Conservation (phyloP, 1,140 invertebrate genomes). For the Bombus pyrosoma region DNA sequence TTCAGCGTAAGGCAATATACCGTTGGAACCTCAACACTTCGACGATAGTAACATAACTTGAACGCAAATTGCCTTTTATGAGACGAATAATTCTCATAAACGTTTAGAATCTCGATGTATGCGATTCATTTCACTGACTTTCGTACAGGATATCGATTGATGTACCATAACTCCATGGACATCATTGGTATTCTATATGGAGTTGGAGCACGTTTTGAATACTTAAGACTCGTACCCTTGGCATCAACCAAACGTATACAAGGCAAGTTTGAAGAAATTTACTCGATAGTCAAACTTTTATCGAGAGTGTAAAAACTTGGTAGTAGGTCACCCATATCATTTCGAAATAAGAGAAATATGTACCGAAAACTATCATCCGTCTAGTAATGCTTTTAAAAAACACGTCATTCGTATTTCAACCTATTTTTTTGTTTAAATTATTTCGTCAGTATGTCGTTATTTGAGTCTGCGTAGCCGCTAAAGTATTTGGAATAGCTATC, state of each 20-base stretch:
- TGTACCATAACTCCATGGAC: background rate
- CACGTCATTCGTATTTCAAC: background rate
- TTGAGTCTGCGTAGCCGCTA: too few relatives aligned
- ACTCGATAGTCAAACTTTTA: background rate
- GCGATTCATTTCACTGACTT: background rate
- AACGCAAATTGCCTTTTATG: too few relatives aligned
- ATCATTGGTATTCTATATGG: background rate
- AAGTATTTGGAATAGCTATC: too few relatives aligned
- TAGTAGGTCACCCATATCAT: background rate
- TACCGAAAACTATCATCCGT: background rate
- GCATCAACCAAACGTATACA: background rate
- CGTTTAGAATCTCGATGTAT: background rate
- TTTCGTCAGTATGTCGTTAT: background rate
- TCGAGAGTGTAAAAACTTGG: background rate
- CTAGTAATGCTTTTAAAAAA: background rate
- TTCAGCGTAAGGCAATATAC: too few relatives aligned
- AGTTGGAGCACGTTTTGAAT: background rate
- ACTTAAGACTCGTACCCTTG: background rate
- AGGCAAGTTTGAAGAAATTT: background rate
- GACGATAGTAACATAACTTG: too few relatives aligned
- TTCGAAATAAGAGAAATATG: background rate
- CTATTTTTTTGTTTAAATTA: background rate
- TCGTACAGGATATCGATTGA: background rate
- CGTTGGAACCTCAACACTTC: too few relatives aligned
- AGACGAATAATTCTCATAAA: background rate